Conservation (phyloP, 2,113 vertebrate species). For the Anser cygnoides region DNA sequence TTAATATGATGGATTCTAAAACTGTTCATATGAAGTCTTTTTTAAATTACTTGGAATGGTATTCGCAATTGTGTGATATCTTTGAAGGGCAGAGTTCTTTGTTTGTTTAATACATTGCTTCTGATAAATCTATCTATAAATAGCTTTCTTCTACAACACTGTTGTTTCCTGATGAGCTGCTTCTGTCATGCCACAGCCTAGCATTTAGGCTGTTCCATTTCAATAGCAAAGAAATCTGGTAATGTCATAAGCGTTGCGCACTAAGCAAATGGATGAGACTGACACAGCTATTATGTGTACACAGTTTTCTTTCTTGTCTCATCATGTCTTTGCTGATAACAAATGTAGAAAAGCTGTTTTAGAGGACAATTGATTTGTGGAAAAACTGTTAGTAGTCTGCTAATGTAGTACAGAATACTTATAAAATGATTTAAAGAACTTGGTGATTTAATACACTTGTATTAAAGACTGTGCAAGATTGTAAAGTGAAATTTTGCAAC, state of each 20-base stretch:
- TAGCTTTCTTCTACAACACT: neutral
- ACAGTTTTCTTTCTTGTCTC: constrained; percentile 3
- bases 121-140: neutral
- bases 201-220: constrained; percentile 13
- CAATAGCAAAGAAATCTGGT: neutral
- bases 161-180: neutral
- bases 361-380: neutral
- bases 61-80: neutral
- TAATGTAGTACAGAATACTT: neutral
- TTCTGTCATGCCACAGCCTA: neutral
- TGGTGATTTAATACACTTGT: neutral
- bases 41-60: neutral
- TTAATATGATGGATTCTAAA: neutral
- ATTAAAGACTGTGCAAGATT: neutral
- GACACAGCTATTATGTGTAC: neutral
- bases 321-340: neutral
- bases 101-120: neutral
- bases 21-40: neutral
- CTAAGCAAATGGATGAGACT: constrained; percentile 1
- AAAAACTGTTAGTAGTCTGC: neutral
- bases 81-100: neutral
- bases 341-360: neutral
- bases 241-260: neutral
- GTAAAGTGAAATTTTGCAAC: neutral
- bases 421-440: neutral